phyloP scores from a whole-genome alignment of 2,113 vertebrate species.

The Cololabis saira region DNA sequence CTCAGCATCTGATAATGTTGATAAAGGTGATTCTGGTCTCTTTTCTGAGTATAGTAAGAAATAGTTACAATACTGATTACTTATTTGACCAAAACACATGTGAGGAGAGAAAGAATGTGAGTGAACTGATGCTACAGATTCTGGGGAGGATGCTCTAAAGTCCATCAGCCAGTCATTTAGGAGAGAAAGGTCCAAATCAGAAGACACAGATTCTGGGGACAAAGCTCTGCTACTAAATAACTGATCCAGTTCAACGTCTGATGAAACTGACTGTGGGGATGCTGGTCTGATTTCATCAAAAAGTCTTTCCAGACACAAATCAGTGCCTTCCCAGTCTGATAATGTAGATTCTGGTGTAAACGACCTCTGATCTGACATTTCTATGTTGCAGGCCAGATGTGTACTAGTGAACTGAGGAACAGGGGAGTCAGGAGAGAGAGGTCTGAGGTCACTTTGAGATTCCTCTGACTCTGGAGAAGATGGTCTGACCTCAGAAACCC shows the following conservation, averaged over 20 bases:
- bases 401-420: neutral
- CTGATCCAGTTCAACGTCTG: constrained; percentile 10
- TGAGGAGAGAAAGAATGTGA: no score
- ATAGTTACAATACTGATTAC: constrained; percentile 33
- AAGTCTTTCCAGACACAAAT: constrained; percentile 19
- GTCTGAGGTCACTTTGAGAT: constrained; percentile 18
- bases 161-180: constrained; percentile 25
- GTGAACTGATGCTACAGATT: neutral
- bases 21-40: constrained; percentile 22
- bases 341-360: constrained; percentile 29
- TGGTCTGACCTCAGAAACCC: neutral
- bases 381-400: neutral
- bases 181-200: neutral
- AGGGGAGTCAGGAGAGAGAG: constrained; percentile 31
- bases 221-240: constrained; percentile 4
- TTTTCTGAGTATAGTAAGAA: constrained; percentile 14
- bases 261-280: constrained; percentile 20
- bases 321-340: constrained; percentile 34
- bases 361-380: neutral
- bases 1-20: constrained; percentile 6
- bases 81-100: neutral
- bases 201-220: constrained; percentile 30
- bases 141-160: constrained; percentile 36
- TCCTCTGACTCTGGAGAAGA: constrained; percentile 18
- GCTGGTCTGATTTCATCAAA: constrained; percentile 14